Evolutionary conservation across 2,797 vertebrate species (phyloP).

Genomic region (Phrynocephalus forsythii): DNA sequence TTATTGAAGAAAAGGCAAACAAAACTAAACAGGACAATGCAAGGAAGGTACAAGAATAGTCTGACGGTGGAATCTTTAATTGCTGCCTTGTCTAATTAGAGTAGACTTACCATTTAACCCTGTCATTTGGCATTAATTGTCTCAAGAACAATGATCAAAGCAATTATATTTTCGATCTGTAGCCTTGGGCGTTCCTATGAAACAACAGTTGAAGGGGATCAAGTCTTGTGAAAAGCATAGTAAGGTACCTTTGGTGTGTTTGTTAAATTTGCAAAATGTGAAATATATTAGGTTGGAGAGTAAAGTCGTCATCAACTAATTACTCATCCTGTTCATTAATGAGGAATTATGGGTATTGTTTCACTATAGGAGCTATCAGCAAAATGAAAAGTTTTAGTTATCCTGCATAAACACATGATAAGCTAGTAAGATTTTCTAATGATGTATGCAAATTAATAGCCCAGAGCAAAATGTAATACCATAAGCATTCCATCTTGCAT

Average conservation of each 20-base stretch:
- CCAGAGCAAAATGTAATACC: background rate
- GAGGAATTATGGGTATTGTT: constrained; percentile 31
- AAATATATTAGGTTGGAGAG: constrained; percentile 55
- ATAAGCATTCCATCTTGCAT: constrained; percentile 15
- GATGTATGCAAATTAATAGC: constrained; percentile 33
- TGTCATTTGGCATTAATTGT: background rate
- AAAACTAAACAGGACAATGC: background rate
- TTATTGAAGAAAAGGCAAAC: background rate
- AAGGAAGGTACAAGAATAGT: background rate
- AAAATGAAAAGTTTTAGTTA: background rate
- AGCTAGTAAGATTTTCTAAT: constrained; percentile 36
- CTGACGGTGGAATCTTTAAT: background rate
- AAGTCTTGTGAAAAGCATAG: constrained; percentile 48
- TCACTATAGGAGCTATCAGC: constrained; percentile 27
- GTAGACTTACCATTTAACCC: background rate
- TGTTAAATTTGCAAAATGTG: constrained; percentile 54
- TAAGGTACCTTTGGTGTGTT: constrained; percentile 47
- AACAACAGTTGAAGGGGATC: constrained; percentile 58
- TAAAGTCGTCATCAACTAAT: constrained; percentile 49
- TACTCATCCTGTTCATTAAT: constrained; percentile 44
- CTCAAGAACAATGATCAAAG: background rate
- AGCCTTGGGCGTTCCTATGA: constrained; percentile 22
- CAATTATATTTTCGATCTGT: background rate
- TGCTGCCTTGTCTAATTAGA: background rate
- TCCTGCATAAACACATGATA: background rate